Percentiles rank a stretch among this genome's conserved stretches.
Conservation (phyloP, 2,888 invertebrate genomes). For the Meteorus colon region DNA sequence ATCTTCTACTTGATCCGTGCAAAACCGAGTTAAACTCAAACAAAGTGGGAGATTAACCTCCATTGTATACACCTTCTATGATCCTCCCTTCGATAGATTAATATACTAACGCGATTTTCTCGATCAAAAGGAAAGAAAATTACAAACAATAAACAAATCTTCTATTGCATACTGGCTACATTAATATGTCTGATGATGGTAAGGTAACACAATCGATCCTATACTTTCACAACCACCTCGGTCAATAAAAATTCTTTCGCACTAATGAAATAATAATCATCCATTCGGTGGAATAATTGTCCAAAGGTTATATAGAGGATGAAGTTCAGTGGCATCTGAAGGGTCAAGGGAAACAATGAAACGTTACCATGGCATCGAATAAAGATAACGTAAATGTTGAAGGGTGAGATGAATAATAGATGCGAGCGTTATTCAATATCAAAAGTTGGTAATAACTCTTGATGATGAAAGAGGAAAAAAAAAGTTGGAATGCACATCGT, state of each 20-base stretch:
- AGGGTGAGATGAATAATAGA: slow-evolving; percentile 28
- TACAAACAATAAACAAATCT: background rate
- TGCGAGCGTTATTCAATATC: background rate
- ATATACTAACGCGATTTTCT: background rate
- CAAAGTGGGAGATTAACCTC: background rate
- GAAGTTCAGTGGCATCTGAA: slow-evolving; percentile 60
- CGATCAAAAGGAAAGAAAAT: background rate
- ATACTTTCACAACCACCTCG: background rate
- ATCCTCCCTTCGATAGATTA: background rate
- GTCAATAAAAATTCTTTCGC: slow-evolving; percentile 11
- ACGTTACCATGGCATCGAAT: slow-evolving; percentile 62
- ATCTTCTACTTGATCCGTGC: background rate
- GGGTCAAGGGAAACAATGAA: slow-evolving; percentile 56
- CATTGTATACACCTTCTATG: background rate
- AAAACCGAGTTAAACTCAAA: background rate
- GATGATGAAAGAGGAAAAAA: background rate
- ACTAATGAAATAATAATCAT: slow-evolving; percentile 50
- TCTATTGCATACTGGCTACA: background rate
- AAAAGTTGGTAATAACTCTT: background rate
- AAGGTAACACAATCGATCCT: background rate
- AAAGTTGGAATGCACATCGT: background rate
- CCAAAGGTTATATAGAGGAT: slow-evolving; percentile 58
- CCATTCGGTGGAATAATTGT: slow-evolving; percentile 60
- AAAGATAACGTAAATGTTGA: slow-evolving; percentile 54
- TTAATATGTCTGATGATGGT: background rate